Percentiles rank a stretch among this genome's conserved stretches.
phyloP scores from a whole-genome alignment of 2,888 invertebrate genomes.

The Drosophila helvetica region DNA sequence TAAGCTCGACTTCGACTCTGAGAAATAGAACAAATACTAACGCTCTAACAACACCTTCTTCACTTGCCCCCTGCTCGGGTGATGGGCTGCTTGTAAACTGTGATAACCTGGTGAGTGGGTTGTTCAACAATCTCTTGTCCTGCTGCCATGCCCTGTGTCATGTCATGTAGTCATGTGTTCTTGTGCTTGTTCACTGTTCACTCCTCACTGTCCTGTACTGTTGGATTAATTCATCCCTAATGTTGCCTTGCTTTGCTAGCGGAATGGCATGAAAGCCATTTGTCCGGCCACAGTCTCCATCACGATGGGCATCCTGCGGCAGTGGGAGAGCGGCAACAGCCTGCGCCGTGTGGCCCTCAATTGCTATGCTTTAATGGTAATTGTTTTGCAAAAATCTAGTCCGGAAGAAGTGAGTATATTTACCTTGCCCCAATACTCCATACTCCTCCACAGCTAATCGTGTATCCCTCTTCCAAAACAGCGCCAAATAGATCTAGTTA shows the following conservation, averaged over 20 bases:
- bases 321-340: slow-evolving; percentile 82
- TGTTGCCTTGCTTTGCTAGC: slow-evolving; percentile 75
- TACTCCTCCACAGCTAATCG: not conserved
- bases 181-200: slow-evolving; percentile 20
- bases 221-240: not conserved
- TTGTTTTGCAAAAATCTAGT: slow-evolving; percentile 85
- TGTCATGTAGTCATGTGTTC: slow-evolving; percentile 15
- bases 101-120: slow-evolving; percentile 84
- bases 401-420: slow-evolving; percentile 84
- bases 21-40: slow-evolving; percentile 77
- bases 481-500: slow-evolving; percentile 86
- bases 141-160: slow-evolving; percentile 30
- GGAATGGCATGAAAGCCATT: slow-evolving; percentile 86
- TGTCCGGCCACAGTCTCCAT: slow-evolving; percentile 87
- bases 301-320: slow-evolving; percentile 85
- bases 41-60: slow-evolving; percentile 75
- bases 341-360: slow-evolving; percentile 84
- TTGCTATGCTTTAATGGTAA: slow-evolving; percentile 86
- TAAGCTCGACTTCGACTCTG: slow-evolving; percentile 71
- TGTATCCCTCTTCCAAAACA: slow-evolving; percentile 57
- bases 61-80: slow-evolving; percentile 82
- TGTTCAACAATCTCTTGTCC: slow-evolving; percentile 25
- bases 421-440: not conserved
- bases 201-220: not conserved
- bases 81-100: slow-evolving; percentile 83